phyloP scores from a whole-genome alignment of 2,113 vertebrate genomes.

The Menidia beryllina region DNA sequence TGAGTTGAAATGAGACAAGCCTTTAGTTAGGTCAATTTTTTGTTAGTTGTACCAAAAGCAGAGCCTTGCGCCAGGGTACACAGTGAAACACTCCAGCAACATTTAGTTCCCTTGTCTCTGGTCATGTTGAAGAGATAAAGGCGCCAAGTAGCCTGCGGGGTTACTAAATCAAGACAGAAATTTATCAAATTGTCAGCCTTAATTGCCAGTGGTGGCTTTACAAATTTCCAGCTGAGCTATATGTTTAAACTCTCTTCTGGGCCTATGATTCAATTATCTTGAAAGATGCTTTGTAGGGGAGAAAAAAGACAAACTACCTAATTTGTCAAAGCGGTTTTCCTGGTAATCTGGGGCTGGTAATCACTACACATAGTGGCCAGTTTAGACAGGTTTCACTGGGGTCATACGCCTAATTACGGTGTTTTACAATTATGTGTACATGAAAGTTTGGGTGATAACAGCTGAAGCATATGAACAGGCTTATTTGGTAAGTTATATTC shows the following conservation, averaged over 20 bases:
- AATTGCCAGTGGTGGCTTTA: not conserved
- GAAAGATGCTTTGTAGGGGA: not conserved
- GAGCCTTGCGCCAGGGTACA: not conserved
- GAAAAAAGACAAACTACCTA: not conserved
- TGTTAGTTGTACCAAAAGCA: not conserved
- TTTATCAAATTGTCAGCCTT: not conserved
- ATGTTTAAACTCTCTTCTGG: constrained; percentile 1
- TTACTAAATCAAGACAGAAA: not conserved
- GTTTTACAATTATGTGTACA: constrained; percentile 43
- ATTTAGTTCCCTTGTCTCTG: not conserved
- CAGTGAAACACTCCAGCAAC: not conserved
- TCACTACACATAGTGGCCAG: constrained; percentile 13
- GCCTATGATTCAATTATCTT: constrained; percentile 8
- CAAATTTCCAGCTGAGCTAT: not conserved
- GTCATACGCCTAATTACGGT: constrained; percentile 58
- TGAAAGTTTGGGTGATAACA: constrained; percentile 39
- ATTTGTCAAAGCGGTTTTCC: constrained; percentile 14
- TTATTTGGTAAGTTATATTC: constrained; percentile 12
- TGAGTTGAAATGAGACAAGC: no score
- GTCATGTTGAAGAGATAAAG: not conserved
- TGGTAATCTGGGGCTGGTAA: constrained; percentile 29
- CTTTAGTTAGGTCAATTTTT: not conserved
- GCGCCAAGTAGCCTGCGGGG: not conserved
- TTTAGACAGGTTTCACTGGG: constrained; percentile 36
- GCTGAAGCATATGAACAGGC: constrained; percentile 13